Evolutionary conservation across 2,888 invertebrate genomes (phyloP).

Genomic region (Eurytoma californica): DNA sequence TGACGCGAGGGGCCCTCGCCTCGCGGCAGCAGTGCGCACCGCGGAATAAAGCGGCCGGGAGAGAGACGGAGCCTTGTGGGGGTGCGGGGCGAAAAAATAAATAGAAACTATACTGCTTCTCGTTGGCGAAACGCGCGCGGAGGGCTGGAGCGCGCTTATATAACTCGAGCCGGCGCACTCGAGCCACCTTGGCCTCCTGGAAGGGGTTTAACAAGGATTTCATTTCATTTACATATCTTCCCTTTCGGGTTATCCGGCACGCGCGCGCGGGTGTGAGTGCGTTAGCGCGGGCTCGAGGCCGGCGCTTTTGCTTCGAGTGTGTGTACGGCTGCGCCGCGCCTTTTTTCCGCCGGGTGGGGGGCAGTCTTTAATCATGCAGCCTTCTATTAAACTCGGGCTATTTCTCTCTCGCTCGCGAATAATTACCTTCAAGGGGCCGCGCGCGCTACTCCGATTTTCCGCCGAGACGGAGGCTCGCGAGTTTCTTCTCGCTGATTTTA

Average conservation of each 20-base stretch:
- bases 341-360: constrained; percentile 43
- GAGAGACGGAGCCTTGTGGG: not conserved
- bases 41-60: constrained; percentile 17
- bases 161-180: not conserved
- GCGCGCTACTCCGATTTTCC: constrained; percentile 28
- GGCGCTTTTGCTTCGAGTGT: not conserved
- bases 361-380: constrained; percentile 53
- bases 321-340: not conserved
- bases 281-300: not conserved
- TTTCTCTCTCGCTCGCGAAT: constrained; percentile 45
- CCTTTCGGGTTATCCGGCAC: constrained; percentile 51
- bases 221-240: constrained; percentile 66
- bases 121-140: constrained; percentile 6
- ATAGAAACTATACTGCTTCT: constrained; percentile 29
- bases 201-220: constrained; percentile 63
- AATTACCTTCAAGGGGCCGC: constrained; percentile 51
- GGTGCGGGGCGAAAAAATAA: constrained; percentile 24
- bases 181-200: constrained; percentile 14
- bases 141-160: not conserved
- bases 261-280: constrained; percentile 2
- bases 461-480: constrained; percentile 4
- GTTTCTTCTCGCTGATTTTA: constrained; percentile 36
- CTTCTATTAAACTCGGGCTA: constrained; percentile 46
- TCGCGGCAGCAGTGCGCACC: not conserved
- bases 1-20: constrained; percentile 7